phyloP scores from a whole-genome alignment of 2,888 invertebrate genomes.

The Cephalotes varians region DNA sequence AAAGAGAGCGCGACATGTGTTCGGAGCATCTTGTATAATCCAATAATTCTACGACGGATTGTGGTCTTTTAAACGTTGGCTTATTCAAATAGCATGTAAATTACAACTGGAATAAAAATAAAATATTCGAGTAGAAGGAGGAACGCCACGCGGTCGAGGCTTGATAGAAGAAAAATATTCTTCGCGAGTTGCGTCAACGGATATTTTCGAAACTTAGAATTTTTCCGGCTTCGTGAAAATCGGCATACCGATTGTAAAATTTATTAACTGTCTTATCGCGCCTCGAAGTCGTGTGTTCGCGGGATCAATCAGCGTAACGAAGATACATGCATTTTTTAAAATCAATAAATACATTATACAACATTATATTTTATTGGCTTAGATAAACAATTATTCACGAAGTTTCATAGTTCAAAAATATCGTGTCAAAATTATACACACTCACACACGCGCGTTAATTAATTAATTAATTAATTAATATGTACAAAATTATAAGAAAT shows the following conservation, averaged over 20 bases:
- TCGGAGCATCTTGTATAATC: neutral
- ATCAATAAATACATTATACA: too few species aligned
- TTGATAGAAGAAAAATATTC: constrained; percentile 16
- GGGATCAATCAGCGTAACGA: neutral
- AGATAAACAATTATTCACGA: neutral
- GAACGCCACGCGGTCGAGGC: neutral
- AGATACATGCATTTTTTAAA: constrained; percentile 29
- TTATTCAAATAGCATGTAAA: constrained; percentile 14
- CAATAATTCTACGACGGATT: neutral
- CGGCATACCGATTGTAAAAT: neutral
- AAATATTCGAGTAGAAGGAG: neutral
- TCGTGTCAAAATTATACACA: too few species aligned
- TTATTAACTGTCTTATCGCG: constrained; percentile 20
- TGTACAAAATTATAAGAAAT: neutral
- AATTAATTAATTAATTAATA: too few species aligned
- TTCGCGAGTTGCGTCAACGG: constrained; percentile 14
- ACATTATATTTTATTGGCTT: neutral
- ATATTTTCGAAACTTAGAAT: constrained; percentile 29
- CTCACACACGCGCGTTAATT: too few species aligned
- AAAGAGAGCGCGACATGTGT: neutral
- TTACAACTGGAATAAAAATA: constrained; percentile 7
- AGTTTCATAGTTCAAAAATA: neutral
- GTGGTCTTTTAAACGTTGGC: neutral
- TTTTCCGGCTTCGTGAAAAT: constrained; percentile 26
- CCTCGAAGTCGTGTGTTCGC: neutral